Conservation (phyloP, 1,140 invertebrate species). For the Mercenaria mercenaria region DNA sequence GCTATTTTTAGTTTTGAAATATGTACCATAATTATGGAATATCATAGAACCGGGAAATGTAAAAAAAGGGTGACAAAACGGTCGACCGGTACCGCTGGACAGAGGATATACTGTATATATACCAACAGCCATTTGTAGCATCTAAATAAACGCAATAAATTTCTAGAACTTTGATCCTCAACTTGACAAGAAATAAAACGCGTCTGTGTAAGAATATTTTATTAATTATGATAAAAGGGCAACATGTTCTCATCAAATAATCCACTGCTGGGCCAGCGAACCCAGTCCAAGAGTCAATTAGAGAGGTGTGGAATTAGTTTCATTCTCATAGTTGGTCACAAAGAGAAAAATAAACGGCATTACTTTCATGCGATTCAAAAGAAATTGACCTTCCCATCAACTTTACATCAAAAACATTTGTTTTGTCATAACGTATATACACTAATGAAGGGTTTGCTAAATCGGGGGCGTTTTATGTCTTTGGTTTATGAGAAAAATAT, state of each 20-base stretch:
- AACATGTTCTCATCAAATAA: neutral
- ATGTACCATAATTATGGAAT: too few species aligned
- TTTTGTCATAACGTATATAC: neutral
- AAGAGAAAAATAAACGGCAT: neutral
- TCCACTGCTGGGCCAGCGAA: neutral
- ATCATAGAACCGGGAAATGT: too few species aligned
- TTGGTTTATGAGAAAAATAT: slow-evolving; percentile 1
- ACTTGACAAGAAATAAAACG: too few species aligned
- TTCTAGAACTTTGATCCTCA: too few species aligned
- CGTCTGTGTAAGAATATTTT: neutral
- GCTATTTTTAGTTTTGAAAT: too few species aligned
- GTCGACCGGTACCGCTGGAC: too few species aligned
- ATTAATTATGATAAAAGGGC: neutral
- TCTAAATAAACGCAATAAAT: too few species aligned
- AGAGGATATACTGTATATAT: too few species aligned
- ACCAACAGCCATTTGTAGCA: too few species aligned
- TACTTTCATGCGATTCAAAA: neutral
- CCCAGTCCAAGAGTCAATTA: neutral
- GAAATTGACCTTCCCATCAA: neutral
- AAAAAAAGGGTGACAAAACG: too few species aligned
- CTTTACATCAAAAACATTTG: neutral
- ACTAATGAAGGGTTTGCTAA: neutral
- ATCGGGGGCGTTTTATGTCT: neutral
- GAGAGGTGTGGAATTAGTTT: neutral
- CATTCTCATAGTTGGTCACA: neutral